Percentiles rank a stretch among this genome's conserved stretches.
Evolutionary conservation across 2,113 vertebrate species (phyloP).

Genomic region (Lepus timidus): DNA sequence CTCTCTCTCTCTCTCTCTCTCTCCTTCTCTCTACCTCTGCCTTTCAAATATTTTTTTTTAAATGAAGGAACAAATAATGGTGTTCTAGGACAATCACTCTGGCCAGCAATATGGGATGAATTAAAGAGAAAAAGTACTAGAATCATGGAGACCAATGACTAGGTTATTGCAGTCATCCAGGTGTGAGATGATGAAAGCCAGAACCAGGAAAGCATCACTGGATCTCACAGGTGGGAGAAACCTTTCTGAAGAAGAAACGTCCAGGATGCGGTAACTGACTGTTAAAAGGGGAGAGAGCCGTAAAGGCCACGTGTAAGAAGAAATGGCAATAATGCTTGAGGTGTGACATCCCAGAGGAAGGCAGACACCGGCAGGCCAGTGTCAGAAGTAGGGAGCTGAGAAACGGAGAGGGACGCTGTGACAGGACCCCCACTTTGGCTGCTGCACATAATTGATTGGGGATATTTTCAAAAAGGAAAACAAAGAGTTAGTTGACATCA

Average conservation of each 20-base stretch:
- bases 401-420: not conserved
- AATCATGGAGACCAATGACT: not conserved
- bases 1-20: too few relatives aligned
- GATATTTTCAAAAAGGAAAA: slow-evolving; percentile 10
- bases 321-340: slow-evolving; percentile 8
- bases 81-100: slow-evolving; percentile 12
- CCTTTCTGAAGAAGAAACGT: not conserved
- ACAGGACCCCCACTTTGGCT: not conserved
- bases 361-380: not conserved
- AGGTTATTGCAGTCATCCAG: not conserved
- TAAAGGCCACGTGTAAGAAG: not conserved
- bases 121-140: not conserved
- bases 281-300: not conserved
- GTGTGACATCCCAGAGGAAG: not conserved
- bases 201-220: not conserved
- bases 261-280: not conserved
- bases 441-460: not conserved
- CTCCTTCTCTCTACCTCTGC: too few relatives aligned
- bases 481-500: not conserved
- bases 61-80: slow-evolving; percentile 14
- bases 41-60: not conserved
- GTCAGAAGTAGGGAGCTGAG: not conserved
- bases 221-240: not conserved
- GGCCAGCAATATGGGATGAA: not conserved
- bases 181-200: not conserved